Evolutionary conservation across 1,140 invertebrate genomes (phyloP).

Genomic region (Aphelenchoides fujianensis): DNA sequence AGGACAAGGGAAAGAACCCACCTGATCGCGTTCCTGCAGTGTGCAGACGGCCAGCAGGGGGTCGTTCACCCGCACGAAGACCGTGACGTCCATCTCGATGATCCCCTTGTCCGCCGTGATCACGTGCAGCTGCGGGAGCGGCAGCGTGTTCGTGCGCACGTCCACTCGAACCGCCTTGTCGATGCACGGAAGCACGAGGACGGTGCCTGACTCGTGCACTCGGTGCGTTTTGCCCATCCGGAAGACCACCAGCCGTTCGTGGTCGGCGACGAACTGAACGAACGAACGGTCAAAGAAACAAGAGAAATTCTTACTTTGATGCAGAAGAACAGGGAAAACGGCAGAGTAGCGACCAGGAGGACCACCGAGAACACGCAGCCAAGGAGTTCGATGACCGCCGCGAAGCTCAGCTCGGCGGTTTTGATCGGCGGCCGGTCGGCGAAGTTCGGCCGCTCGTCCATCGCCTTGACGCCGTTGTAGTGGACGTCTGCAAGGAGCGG

Average conservation of each 20-base stretch:
- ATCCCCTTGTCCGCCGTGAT: slow-evolving; percentile 42
- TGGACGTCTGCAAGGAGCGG: not conserved
- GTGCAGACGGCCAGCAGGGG: slow-evolving; percentile 33
- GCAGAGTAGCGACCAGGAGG: slow-evolving; percentile 39
- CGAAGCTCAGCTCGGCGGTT: not conserved
- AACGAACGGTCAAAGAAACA: too few relatives aligned
- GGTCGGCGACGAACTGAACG: slow-evolving; percentile 51
- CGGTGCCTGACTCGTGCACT: slow-evolving; percentile 36
- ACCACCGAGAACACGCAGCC: slow-evolving; percentile 24
- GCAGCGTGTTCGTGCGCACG: slow-evolving; percentile 33
- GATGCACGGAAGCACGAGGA: slow-evolving; percentile 45
- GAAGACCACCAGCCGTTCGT: slow-evolving; percentile 40
- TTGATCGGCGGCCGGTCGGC: not conserved
- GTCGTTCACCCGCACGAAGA: slow-evolving; percentile 41
- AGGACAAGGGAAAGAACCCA: slow-evolving; percentile 26
- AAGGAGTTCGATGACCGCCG: slow-evolving; percentile 21
- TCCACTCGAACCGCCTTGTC: slow-evolving; percentile 41
- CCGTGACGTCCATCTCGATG: slow-evolving; percentile 34
- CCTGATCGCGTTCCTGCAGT: slow-evolving; percentile 36
- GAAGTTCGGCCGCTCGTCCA: slow-evolving; percentile 11
- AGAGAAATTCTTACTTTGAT: too few relatives aligned
- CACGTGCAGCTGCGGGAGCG: slow-evolving; percentile 41
- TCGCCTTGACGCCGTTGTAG: not conserved
- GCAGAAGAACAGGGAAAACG: slow-evolving; percentile 44
- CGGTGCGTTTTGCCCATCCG: slow-evolving; percentile 36